These are phyloP conservation scores for Spea multiplicata DNA, from an alignment of 2,113 vertebrate genomes.

Conservation along the genomic window DNA sequence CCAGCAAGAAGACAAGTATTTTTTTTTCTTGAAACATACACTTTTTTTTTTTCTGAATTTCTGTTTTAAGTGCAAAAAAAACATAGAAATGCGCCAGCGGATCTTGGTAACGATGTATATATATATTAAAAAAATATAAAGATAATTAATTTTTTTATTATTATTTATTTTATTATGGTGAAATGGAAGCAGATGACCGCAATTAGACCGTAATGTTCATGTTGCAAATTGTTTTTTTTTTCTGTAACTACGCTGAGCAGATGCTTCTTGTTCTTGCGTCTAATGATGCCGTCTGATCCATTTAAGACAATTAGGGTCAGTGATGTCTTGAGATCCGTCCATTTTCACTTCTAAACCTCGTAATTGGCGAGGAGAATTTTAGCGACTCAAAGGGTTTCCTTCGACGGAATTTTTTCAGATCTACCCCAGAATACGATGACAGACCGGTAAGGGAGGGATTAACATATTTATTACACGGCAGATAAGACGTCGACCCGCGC, in stretches of 20 bases:
- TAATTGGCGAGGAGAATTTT: slow-evolving; percentile 60
- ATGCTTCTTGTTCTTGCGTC: slow-evolving; percentile 1
- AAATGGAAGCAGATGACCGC: slow-evolving; percentile 18
- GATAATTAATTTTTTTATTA: no score
- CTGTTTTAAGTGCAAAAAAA: no score
- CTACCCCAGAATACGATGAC: slow-evolving; percentile 67
- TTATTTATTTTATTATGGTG: no score
- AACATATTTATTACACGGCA: slow-evolving; percentile 76
- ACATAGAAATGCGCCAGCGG: no score
- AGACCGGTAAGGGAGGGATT: slow-evolving; percentile 63
- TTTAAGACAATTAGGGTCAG: slow-evolving; percentile 28
- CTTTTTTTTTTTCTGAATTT: no score
- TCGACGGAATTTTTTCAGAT: slow-evolving; percentile 62
- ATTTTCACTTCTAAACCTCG: background rate
- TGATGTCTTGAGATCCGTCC: background rate
- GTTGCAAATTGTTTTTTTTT: slow-evolving; percentile 1
- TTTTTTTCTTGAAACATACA: no score
- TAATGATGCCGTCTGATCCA: background rate
- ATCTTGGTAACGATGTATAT: no score
- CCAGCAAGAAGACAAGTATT: no score
- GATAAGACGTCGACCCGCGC: slow-evolving; percentile 79
- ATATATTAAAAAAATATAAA: no score
- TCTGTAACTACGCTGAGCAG: background rate
- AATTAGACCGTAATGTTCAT: slow-evolving; percentile 15
- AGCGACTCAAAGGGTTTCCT: slow-evolving; percentile 56